phyloP scores from a whole-genome alignment of 2,113 vertebrate genomes.

The Lota lota region DNA sequence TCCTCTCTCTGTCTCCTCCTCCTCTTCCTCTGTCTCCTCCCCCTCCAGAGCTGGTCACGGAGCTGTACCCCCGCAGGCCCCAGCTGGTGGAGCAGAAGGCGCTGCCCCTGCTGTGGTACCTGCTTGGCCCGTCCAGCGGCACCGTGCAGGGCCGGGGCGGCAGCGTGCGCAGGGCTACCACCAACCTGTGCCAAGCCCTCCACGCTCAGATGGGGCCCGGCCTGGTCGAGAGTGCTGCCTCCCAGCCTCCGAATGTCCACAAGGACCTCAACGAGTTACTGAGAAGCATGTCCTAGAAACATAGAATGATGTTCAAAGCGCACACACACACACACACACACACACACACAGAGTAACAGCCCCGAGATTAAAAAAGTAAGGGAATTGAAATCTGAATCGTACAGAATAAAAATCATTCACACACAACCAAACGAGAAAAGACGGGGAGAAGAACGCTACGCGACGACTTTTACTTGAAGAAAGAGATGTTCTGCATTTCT shows the following conservation, averaged over 20 bases:
- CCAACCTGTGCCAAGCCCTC: conserved; percentile 80
- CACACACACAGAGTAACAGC: no score
- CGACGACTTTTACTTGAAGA: conserved; percentile 66
- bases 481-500: conserved; percentile 59
- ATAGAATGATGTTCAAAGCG: background rate
- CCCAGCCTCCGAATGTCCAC: conserved; percentile 76
- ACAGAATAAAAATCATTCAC: background rate
- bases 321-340: conserved; percentile 2
- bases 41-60: conserved; percentile 80
- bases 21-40: background rate
- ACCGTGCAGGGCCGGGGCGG: conserved; percentile 77
- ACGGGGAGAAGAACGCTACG: conserved; percentile 31
- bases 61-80: conserved; percentile 85
- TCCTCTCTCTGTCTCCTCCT: background rate
- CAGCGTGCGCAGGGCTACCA: conserved; percentile 77
- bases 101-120: conserved; percentile 85
- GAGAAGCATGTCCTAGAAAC: conserved; percentile 51
- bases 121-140: conserved; percentile 81
- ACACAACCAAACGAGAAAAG: conserved; percentile 11
- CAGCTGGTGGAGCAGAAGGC: conserved; percentile 87
- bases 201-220: conserved; percentile 81
- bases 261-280: conserved; percentile 80
- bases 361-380: no score
- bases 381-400: no score
- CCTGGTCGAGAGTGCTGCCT: conserved; percentile 74